These are phyloP conservation scores for Eudyptes chrysolophus DNA, from an alignment of 2,113 vertebrate species.

Conservation along the genomic window DNA sequence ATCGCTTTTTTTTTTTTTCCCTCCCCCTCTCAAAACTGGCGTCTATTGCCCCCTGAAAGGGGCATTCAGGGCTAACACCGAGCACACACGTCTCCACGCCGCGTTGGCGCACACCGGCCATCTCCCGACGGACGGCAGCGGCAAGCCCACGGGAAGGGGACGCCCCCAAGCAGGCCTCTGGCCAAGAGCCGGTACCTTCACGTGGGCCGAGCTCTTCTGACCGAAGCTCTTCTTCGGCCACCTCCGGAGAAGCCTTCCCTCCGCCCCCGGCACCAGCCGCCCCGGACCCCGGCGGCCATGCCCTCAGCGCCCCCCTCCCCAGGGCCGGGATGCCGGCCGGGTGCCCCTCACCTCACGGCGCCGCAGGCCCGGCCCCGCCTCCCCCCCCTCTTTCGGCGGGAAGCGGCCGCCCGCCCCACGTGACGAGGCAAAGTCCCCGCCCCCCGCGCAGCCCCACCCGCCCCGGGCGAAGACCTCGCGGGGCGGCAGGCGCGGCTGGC, in stretches of 20 bases:
- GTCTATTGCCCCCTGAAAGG: accelerated
- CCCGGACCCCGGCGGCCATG: accelerated
- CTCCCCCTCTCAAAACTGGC: not conserved
- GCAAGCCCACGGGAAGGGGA: too few species aligned
- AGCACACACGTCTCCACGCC: not conserved
- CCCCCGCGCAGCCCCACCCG: too few species aligned
- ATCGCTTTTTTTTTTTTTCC: accelerated
- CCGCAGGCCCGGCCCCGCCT: accelerated
- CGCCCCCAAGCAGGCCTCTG: too few species aligned
- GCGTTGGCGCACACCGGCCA: not conserved
- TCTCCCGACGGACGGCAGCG: not conserved
- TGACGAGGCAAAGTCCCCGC: too few species aligned
- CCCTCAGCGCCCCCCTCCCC: accelerated
- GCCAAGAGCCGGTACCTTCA: not conserved
- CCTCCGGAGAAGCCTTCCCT: not conserved
- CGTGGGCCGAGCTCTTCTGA: too few species aligned
- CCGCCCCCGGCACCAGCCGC: accelerated
- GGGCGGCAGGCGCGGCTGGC: too few species aligned
- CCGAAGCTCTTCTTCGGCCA: not conserved
- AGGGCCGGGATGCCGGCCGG: too few species aligned
- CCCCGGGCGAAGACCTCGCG: too few species aligned
- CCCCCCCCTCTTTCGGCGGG: too few species aligned
- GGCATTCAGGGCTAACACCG: accelerated
- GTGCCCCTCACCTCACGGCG: accelerated
- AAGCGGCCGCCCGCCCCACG: too few species aligned